Conservation (phyloP, 2,113 vertebrate species). For the Lasiurus borealis region DNA sequence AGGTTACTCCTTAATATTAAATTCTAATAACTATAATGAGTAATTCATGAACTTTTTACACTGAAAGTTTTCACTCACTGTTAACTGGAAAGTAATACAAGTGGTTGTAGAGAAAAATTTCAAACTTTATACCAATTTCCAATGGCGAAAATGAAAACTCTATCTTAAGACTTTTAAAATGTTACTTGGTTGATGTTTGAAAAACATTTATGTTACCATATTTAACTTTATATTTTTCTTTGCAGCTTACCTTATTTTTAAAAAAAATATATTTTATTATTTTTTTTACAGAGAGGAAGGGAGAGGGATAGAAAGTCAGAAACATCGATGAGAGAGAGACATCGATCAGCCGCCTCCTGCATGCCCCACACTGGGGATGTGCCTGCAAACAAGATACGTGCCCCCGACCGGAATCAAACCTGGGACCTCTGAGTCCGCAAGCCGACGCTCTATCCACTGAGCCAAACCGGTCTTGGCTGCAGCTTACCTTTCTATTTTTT, state of each 20-base stretch:
- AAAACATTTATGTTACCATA: not conserved
- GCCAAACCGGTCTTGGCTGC: no score
- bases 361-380: no score
- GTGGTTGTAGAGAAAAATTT: not conserved
- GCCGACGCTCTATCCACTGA: no score
- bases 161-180: not conserved
- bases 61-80: constrained; percentile 2
- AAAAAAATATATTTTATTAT: no score
- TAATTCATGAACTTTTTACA: not conserved
- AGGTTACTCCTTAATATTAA: not conserved
- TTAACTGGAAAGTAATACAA: not conserved
- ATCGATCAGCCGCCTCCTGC: no score
- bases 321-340: no score
- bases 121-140: constrained; percentile 19
- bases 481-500: constrained; percentile 8
- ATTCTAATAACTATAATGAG: constrained; percentile 2
- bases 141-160: constrained; percentile 17
- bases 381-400: no score
- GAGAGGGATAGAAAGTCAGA: no score
- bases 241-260: not conserved
- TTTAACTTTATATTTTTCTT: not conserved
- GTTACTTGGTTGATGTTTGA: not conserved
- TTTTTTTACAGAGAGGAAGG: no score
- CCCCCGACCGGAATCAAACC: no score
- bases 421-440: no score